Percentiles rank a stretch among this genome's conserved stretches.
These are phyloP conservation scores for Candidula unifasciata DNA, from an alignment of 2,888 invertebrate species.

Conservation along the genomic window DNA sequence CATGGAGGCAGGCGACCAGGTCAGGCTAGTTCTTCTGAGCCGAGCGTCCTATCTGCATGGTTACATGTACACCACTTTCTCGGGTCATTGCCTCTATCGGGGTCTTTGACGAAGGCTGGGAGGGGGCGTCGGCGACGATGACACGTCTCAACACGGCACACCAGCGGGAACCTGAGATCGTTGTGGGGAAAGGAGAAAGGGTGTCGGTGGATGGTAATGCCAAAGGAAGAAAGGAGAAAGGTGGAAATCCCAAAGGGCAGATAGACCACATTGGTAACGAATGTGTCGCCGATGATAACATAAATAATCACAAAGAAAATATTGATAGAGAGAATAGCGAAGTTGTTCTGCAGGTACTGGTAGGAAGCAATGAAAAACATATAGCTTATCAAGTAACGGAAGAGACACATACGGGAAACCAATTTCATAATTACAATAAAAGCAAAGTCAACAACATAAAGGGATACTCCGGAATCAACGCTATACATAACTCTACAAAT, in stretches of 20 bases:
- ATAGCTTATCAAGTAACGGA: constrained; percentile 35
- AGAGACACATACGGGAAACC: not conserved
- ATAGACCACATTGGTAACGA: not conserved
- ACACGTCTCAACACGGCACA: constrained; percentile 1
- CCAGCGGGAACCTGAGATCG: not conserved
- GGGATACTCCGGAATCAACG: not conserved
- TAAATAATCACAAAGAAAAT: constrained; percentile 1
- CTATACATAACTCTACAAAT: not conserved
- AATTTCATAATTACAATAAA: not conserved
- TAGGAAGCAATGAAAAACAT: not conserved
- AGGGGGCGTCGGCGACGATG: not conserved
- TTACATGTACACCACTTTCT: constrained; percentile 77
- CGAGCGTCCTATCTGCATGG: constrained; percentile 76
- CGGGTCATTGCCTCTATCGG: constrained; percentile 73
- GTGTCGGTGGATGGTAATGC: not conserved
- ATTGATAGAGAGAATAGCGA: not conserved
- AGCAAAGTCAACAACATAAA: not conserved
- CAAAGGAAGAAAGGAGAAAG: not conserved
- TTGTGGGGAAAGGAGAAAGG: constrained; percentile 26
- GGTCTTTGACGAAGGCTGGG: constrained; percentile 54
- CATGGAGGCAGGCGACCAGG: constrained; percentile 70
- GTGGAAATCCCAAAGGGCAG: not conserved
- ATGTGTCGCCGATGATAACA: constrained; percentile 14
- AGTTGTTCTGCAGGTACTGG: constrained; percentile 12
- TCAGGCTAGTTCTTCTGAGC: constrained; percentile 70